phyloP scores from a whole-genome alignment of 2,888 invertebrate species.

The Smittia aterrima region DNA sequence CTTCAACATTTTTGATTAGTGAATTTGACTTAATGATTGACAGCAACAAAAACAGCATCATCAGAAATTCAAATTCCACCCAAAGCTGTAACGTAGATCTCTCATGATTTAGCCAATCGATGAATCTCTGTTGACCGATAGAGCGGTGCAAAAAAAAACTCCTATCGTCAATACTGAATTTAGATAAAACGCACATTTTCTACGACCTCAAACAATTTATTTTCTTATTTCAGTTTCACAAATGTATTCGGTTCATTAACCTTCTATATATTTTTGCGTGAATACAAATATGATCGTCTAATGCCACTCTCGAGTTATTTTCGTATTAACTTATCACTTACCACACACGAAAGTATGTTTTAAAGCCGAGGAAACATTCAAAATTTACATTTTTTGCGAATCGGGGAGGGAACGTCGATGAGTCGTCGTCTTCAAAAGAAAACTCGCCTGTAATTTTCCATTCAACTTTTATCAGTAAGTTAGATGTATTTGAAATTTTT shows the following conservation, averaged over 20 bases:
- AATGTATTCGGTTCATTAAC: conserved; percentile 33
- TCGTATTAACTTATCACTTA: conserved; percentile 7
- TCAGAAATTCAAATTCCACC: background rate
- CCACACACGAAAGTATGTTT: background rate
- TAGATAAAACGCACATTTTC: conserved; percentile 34
- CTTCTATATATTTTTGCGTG: conserved; percentile 18
- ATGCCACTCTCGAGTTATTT: conserved; percentile 26
- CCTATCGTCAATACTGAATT: background rate
- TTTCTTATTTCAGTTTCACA: conserved; percentile 17
- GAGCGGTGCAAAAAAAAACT: background rate
- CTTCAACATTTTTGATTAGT: background rate
- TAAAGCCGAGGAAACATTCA: background rate
- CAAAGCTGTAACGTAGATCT: background rate
- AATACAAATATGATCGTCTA: conserved; percentile 22
- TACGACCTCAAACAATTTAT: background rate
- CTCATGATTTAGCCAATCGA: background rate
- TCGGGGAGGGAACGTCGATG: background rate
- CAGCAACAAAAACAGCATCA: background rate
- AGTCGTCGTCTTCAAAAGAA: too few relatives aligned
- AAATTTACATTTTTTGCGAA: background rate
- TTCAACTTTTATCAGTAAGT: too few relatives aligned
- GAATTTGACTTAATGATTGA: background rate
- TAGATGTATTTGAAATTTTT: too few relatives aligned
- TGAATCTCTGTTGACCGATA: background rate
- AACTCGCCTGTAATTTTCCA: too few relatives aligned